These are phyloP conservation scores for Entelurus aequoreus DNA, from an alignment of 2,113 vertebrate species.

Conservation along the genomic window DNA sequence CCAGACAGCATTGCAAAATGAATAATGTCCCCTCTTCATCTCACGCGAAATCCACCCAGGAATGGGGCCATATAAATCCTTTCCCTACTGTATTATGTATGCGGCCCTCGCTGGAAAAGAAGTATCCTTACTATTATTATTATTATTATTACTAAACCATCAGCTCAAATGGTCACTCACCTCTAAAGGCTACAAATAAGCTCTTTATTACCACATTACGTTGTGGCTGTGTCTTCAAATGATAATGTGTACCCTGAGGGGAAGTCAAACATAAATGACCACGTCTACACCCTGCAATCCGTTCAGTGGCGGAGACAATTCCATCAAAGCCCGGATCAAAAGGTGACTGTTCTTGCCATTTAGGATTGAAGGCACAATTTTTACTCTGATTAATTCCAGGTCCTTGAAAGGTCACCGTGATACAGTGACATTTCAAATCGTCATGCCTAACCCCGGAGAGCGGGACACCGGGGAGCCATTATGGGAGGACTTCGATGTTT, in stretches of 20 bases:
- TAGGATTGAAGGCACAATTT: constrained; percentile 40
- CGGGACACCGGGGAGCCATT: constrained; percentile 38
- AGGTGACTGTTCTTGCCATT: constrained; percentile 51
- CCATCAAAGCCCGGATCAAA: constrained; percentile 31
- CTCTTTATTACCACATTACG: constrained; percentile 1
- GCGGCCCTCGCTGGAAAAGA: no score
- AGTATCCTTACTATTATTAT: no score
- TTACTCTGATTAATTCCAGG: constrained; percentile 60
- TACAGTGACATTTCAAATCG: constrained; percentile 67
- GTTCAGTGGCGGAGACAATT: constrained; percentile 19
- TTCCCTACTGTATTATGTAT: no score
- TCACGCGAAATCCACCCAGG: no score
- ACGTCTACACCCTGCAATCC: neutral
- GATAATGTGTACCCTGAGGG: neutral
- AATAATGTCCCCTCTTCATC: no score
- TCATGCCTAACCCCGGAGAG: constrained; percentile 40
- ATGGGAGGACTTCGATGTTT: constrained; percentile 13
- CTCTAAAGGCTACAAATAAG: neutral
- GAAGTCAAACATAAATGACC: neutral
- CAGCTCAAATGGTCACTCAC: no score
- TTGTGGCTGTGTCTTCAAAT: neutral
- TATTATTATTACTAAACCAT: no score
- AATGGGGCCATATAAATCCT: no score
- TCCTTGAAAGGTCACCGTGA: constrained; percentile 59
- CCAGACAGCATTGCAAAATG: no score